Percentiles rank a stretch among this genome's conserved stretches.
Evolutionary conservation across 1,140 invertebrate genomes (phyloP).

Genomic region (Drosophila equinoxialis): DNA sequence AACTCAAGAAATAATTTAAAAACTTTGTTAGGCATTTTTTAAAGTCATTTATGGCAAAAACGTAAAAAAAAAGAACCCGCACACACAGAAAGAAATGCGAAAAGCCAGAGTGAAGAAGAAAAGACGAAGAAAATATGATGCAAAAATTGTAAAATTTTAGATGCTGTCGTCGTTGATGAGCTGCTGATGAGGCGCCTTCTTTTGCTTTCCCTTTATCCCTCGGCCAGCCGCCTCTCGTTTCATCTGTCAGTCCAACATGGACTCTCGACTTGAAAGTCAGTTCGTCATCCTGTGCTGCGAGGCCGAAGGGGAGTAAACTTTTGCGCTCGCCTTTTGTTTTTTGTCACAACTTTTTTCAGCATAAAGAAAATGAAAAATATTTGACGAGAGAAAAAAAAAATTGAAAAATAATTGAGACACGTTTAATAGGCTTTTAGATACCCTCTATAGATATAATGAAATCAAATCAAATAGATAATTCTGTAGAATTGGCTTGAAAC

Average conservation of each 20-base stretch:
- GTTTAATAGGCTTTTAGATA: not conserved
- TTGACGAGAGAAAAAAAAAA: constrained; percentile 31
- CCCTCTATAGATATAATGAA: not conserved
- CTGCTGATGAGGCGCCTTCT: constrained; percentile 64
- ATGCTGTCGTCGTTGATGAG: constrained; percentile 65
- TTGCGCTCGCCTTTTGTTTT: constrained; percentile 61
- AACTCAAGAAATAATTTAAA: constrained; percentile 77
- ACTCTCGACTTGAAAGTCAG: constrained; percentile 42
- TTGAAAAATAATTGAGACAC: not conserved
- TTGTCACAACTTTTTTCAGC: constrained; percentile 47
- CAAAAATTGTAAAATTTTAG: constrained; percentile 55
- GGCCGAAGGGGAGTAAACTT: constrained; percentile 48
- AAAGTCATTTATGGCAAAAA: constrained; percentile 72
- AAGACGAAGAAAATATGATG: constrained; percentile 21
- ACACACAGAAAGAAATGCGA: not conserved
- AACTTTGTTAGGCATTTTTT: constrained; percentile 78
- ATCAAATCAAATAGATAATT: too few species aligned
- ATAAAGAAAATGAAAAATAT: constrained; percentile 65
- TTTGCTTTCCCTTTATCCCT: not conserved
- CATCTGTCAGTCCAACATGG: constrained; percentile 38
- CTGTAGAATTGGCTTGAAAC: too few species aligned
- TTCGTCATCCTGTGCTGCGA: constrained; percentile 34
- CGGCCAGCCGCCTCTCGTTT: constrained; percentile 17
- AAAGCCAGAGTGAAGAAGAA: constrained; percentile 21
- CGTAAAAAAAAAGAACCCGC: constrained; percentile 2